phyloP scores from a whole-genome alignment of 2,113 vertebrate species.

The Dascyllus trimaculatus region DNA sequence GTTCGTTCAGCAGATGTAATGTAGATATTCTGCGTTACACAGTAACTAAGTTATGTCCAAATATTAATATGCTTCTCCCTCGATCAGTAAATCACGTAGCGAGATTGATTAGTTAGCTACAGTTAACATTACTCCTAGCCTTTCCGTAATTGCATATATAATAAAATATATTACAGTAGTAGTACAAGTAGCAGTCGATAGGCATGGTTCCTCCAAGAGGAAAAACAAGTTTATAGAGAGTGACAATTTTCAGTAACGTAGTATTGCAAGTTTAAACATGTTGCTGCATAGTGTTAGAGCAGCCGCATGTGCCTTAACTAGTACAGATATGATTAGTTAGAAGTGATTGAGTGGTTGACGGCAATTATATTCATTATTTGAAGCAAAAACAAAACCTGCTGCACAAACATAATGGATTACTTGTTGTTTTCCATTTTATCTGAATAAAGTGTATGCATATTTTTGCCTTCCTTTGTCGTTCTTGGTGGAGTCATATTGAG shows the following conservation, averaged over 20 bases:
- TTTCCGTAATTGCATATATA: neutral
- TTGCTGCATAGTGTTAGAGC: neutral
- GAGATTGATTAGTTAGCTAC: neutral
- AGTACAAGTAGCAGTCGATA: too few relatives aligned
- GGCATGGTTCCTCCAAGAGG: too few relatives aligned
- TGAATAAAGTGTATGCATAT: too few relatives aligned
- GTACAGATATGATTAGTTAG: neutral
- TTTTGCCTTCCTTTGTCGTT: too few relatives aligned
- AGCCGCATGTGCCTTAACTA: neutral
- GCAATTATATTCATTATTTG: neutral
- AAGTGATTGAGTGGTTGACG: neutral
- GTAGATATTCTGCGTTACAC: neutral
- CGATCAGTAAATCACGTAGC: neutral
- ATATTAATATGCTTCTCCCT: neutral
- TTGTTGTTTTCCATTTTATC: too few relatives aligned
- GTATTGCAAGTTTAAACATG: neutral
- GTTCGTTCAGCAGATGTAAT: neutral
- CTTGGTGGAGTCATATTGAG: too few relatives aligned
- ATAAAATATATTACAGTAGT: neutral
- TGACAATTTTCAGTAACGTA: neutral
- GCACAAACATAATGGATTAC: too few relatives aligned
- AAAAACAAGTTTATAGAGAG: neutral
- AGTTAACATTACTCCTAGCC: neutral
- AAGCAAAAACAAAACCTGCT: too few relatives aligned
- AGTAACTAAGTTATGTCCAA: neutral